Percentiles rank a stretch among this genome's conserved stretches.
phyloP scores from a whole-genome alignment of 2,797 vertebrate species.

The Astyanax mexicanus region DNA sequence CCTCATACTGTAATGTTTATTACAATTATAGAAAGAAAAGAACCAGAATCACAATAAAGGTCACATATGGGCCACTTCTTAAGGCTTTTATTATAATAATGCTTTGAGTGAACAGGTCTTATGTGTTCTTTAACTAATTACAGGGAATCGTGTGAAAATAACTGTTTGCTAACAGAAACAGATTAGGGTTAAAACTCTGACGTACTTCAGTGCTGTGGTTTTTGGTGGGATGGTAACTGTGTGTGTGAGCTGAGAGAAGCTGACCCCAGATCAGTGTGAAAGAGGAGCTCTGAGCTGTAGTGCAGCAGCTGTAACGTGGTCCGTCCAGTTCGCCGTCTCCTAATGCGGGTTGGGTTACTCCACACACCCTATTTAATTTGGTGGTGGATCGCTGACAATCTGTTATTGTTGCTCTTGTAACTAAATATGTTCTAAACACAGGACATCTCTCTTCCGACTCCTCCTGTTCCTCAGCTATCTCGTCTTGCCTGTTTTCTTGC shows the following conservation, averaged over 20 bases:
- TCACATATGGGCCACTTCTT: too few relatives aligned
- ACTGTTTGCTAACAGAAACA: background rate
- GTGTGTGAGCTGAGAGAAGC: background rate
- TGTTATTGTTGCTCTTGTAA: conserved; percentile 50
- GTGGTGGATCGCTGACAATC: conserved; percentile 45
- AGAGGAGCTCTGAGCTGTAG: conserved; percentile 2
- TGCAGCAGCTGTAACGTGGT: conserved; percentile 54
- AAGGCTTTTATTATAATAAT: background rate
- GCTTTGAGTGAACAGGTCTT: background rate
- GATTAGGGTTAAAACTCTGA: background rate
- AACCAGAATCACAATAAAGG: too few relatives aligned
- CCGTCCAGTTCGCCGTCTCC: conserved; percentile 60
- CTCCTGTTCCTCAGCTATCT: conserved; percentile 45
- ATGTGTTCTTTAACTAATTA: background rate
- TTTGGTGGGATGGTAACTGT: background rate
- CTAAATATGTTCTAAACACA: conserved; percentile 28
- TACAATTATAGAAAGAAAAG: too few relatives aligned
- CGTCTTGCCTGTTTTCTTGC: conserved; percentile 29
- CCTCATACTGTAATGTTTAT: too few relatives aligned
- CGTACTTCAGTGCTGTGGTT: background rate
- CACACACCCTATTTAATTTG: conserved; percentile 66
- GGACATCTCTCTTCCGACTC: conserved; percentile 35
- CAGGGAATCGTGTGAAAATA: background rate
- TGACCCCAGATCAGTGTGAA: conserved; percentile 26
- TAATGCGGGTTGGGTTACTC: conserved; percentile 67